Percentiles rank a stretch among this genome's conserved stretches.
Evolutionary conservation across 30 jellyfish, hydroid and myxozoan species (phyloP).

Genomic region (Pelagia noctiluca): DNA sequence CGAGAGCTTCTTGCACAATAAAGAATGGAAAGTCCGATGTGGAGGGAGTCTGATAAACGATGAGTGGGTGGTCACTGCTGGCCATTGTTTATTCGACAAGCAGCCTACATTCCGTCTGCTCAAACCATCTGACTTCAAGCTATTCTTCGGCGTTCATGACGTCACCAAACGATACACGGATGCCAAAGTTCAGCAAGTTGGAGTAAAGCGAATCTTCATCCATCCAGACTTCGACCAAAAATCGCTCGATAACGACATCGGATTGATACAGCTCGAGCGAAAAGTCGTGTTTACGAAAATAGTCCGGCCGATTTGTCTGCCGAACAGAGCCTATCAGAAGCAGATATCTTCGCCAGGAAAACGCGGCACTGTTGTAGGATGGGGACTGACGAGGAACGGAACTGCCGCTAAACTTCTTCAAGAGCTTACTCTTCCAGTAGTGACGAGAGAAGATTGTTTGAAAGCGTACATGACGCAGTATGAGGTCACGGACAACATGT

Average conservation of each 20-base stretch:
- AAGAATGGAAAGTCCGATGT: constrained; percentile 91
- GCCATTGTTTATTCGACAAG: constrained; percentile 90
- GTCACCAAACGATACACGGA: constrained; percentile 64
- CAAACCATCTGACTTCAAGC: constrained; percentile 69
- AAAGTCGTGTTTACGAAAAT: constrained; percentile 62
- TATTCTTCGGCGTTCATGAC: constrained; percentile 92
- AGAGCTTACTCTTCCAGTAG: constrained; percentile 92
- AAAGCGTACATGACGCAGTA: constrained; percentile 71
- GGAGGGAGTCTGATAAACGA: constrained; percentile 94
- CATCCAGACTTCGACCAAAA: constrained; percentile 73
- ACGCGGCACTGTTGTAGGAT: constrained; percentile 90
- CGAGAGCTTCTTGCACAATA: constrained; percentile 58
- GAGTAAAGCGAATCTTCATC: constrained; percentile 49
- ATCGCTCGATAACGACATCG: constrained; percentile 90
- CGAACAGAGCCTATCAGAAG: constrained; percentile 68
- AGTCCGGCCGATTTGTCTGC: constrained; percentile 93
- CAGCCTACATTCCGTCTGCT: constrained; percentile 50
- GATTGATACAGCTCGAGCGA: constrained; percentile 75
- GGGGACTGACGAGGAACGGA: constrained; percentile 91
- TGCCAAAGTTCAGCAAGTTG: constrained; percentile 45
- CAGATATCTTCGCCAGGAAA: constrained; percentile 46
- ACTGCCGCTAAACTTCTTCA: constrained; percentile 62
- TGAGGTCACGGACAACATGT: constrained; percentile 90
- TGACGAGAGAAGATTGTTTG: constrained; percentile 57
- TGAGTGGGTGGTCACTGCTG: constrained; percentile 98